These are phyloP conservation scores for Scaptomyza graminum DNA, from an alignment of 1,140 invertebrate species.

Conservation along the genomic window DNA sequence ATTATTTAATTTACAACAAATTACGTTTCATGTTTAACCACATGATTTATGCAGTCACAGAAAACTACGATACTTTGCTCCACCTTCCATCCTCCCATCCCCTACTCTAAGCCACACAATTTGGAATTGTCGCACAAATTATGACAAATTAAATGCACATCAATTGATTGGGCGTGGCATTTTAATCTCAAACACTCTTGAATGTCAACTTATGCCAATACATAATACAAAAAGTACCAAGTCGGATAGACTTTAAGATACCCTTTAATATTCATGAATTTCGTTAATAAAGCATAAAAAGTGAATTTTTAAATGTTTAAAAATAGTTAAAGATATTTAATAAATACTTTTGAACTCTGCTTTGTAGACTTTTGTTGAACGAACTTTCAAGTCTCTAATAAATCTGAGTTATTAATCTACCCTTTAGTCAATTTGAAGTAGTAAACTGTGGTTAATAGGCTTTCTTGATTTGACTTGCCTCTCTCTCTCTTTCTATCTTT, in stretches of 20 bases:
- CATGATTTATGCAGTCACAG: conserved; percentile 70
- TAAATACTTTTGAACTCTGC: too few relatives aligned
- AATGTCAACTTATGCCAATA: too few relatives aligned
- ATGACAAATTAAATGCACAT: conserved; percentile 71
- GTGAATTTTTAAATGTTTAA: too few relatives aligned
- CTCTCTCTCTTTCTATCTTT: conserved; percentile 5
- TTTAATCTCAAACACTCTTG: neutral
- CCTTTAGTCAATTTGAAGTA: neutral
- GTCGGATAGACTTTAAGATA: too few relatives aligned
- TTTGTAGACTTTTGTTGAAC: too few relatives aligned
- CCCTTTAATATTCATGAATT: neutral
- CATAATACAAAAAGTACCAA: too few relatives aligned
- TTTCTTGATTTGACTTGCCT: conserved; percentile 15
- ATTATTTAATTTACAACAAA: conserved; percentile 80
- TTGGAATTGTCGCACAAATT: conserved; percentile 66
- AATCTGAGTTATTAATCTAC: conserved; percentile 9
- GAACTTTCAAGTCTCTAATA: neutral
- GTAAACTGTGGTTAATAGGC: conserved; percentile 28
- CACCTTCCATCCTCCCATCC: neutral
- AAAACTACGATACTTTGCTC: neutral
- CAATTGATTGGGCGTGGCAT: conserved; percentile 28
- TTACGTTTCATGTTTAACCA: conserved; percentile 77
- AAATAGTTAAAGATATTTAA: too few relatives aligned
- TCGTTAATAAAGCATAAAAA: too few relatives aligned
- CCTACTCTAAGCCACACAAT: conserved; percentile 14